Conservation (phyloP, 2,888 invertebrate species). For the Maniola hyperantus region DNA sequence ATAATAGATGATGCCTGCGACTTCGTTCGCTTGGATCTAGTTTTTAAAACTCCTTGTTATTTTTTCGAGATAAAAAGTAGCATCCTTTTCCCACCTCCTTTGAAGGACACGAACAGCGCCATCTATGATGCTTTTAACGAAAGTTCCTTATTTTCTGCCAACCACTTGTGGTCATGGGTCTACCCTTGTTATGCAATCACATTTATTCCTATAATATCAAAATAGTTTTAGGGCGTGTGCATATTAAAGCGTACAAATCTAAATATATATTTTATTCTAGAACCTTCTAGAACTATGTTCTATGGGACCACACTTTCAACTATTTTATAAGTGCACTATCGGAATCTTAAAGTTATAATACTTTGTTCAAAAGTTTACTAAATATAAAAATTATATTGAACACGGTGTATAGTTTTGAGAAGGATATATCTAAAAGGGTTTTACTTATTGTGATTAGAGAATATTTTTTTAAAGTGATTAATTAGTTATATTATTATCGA, state of each 20-base stretch:
- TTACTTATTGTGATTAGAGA: too few relatives aligned
- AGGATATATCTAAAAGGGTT: not conserved
- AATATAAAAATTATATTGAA: not conserved
- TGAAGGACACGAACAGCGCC: too few relatives aligned
- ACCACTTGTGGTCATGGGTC: too few relatives aligned
- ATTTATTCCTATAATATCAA: not conserved
- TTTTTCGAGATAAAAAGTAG: too few relatives aligned
- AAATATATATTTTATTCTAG: constrained; percentile 4
- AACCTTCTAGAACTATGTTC: constrained; percentile 26
- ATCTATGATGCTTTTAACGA: too few relatives aligned
- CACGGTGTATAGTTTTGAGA: not conserved
- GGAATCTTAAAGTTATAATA: constrained; percentile 49
- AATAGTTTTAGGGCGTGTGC: constrained; percentile 11
- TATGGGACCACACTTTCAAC: constrained; percentile 44
- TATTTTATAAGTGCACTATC: constrained; percentile 71
- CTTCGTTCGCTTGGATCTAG: too few relatives aligned
- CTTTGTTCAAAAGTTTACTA: not conserved
- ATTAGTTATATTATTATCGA: not conserved
- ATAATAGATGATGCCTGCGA: too few relatives aligned
- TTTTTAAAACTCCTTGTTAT: too few relatives aligned
- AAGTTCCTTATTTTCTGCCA: too few relatives aligned
- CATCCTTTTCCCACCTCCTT: too few relatives aligned
- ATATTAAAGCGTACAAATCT: constrained; percentile 18
- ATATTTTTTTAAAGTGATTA: not conserved
- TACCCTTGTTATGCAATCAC: too few relatives aligned